phyloP scores from a whole-genome alignment of 2,888 invertebrate genomes.

The Vesta saturnalis region DNA sequence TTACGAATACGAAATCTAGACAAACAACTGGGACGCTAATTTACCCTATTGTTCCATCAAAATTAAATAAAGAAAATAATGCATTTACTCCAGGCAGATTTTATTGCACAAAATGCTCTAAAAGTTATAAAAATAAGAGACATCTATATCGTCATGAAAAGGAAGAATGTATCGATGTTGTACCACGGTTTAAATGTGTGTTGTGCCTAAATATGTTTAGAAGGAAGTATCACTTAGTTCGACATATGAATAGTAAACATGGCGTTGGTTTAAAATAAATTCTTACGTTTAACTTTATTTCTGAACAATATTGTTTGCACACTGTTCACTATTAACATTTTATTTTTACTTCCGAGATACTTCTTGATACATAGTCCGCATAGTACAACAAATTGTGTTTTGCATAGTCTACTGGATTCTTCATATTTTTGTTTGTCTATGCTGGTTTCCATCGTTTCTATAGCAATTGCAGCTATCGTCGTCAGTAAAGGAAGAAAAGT shows the following conservation, averaged over 20 bases:
- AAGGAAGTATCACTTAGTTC: constrained; percentile 65
- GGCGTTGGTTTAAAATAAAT: constrained; percentile 35
- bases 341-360: too few species aligned
- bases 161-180: constrained; percentile 64
- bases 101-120: constrained; percentile 66
- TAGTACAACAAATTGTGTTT: not conserved
- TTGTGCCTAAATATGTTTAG: constrained; percentile 64
- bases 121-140: constrained; percentile 69
- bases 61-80: not conserved
- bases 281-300: too few species aligned
- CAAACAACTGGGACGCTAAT: not conserved
- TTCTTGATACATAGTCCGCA: too few species aligned
- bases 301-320: too few species aligned
- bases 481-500: too few species aligned
- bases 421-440: too few species aligned
- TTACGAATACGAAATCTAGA: not conserved
- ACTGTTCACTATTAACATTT: too few species aligned
- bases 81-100: constrained; percentile 56
- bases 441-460: too few species aligned
- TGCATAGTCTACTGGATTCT: not conserved
- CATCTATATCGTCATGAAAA: constrained; percentile 64
- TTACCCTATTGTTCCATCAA: not conserved
- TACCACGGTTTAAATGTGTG: constrained; percentile 65
- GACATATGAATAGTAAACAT: constrained; percentile 63
- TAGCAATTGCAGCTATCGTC: too few species aligned